Evolutionary conservation across 2,797 vertebrate species (phyloP).

Genomic region (Danio jaintianensis): DNA sequence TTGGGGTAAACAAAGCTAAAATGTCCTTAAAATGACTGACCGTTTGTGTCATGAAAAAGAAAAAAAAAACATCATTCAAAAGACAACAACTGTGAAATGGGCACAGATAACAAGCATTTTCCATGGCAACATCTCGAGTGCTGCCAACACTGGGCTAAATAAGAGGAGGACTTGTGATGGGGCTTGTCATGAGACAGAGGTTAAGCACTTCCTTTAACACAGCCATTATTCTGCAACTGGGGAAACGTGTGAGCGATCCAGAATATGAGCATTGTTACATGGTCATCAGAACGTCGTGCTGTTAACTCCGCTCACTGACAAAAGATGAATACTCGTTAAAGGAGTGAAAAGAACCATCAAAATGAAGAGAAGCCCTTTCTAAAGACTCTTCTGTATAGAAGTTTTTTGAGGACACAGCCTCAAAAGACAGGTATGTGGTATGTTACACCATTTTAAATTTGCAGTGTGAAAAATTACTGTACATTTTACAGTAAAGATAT

Average conservation of each 20-base stretch:
- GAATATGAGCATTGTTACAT: slow-evolving; percentile 4
- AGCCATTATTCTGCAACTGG: slow-evolving; percentile 32
- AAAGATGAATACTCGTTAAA: slow-evolving; percentile 23
- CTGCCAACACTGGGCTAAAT: slow-evolving; percentile 33
- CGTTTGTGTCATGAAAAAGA: slow-evolving; percentile 35
- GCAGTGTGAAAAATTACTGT: too few relatives aligned
- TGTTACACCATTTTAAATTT: too few relatives aligned
- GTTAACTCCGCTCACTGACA: not conserved
- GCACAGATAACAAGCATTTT: slow-evolving; percentile 33
- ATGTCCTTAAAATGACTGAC: slow-evolving; percentile 19
- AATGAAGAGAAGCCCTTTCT: not conserved
- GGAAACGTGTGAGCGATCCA: slow-evolving; percentile 33
- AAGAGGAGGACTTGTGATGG: slow-evolving; percentile 31
- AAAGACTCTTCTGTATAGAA: slow-evolving; percentile 8
- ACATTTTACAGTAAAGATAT: too few relatives aligned
- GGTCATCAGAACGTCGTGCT: not conserved
- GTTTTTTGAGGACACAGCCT: not conserved
- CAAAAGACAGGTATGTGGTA: too few relatives aligned
- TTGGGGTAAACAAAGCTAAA: slow-evolving; percentile 12
- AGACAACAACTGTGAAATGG: slow-evolving; percentile 33
- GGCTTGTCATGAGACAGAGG: slow-evolving; percentile 42
- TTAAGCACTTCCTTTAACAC: slow-evolving; percentile 29
- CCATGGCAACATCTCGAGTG: slow-evolving; percentile 49
- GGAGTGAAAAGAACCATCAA: slow-evolving; percentile 3
- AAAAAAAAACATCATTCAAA: slow-evolving; percentile 28